Evolutionary conservation across 53 echinoderm and acorn worm species (phyloP).

Genomic region (Echinarachnius parma): DNA sequence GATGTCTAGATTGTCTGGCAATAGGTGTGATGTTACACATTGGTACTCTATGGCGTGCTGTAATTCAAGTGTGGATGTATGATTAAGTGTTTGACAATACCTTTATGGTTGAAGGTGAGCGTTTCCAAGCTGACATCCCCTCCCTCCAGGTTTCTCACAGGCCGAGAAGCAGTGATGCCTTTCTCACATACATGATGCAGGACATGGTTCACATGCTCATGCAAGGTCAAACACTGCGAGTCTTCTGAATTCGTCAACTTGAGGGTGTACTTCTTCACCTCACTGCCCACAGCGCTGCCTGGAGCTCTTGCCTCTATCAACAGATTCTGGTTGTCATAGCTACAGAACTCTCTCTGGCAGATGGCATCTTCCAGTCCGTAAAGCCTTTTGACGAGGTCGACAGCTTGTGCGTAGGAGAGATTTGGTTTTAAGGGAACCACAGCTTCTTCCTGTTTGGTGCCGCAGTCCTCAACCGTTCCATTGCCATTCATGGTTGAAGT

Average conservation of each 20-base stretch:
- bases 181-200: slow-evolving; percentile 37
- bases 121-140: slow-evolving; percentile 44
- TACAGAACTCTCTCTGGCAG: slow-evolving; percentile 40
- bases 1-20: no score
- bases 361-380: slow-evolving; percentile 1
- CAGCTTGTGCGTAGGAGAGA: slow-evolving; percentile 13
- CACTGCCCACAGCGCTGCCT: slow-evolving; percentile 16
- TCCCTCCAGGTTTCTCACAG: slow-evolving; percentile 21
- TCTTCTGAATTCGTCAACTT: slow-evolving; percentile 51
- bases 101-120: slow-evolving; percentile 19
- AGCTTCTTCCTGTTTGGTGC: no score
- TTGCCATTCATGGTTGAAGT: no score
- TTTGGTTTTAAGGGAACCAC: slow-evolving; percentile 34
- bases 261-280: slow-evolving; percentile 26
- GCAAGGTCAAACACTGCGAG: slow-evolving; percentile 18
- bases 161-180: slow-evolving; percentile 58
- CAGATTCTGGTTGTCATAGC: slow-evolving; percentile 67
- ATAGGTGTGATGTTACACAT: no score
- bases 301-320: slow-evolving; percentile 13
- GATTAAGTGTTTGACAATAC: not conserved
- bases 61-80: not conserved
- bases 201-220: slow-evolving; percentile 39
- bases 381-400: not conserved
- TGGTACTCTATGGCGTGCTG: no score
- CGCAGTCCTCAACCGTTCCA: no score